phyloP scores from a whole-genome alignment of 2,113 vertebrate species.

The Oryctolagus cuniculus region mOryCun1.1 NC_091441.1:34432501-34433000 shows the following conservation, averaged over 20 bases:
- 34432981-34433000: too few species aligned
- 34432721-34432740: too few species aligned
- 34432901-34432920: neutral
- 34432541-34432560: slow-evolving; percentile 92
- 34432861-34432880: neutral
- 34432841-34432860: neutral
- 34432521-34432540: slow-evolving; percentile 93
- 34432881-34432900: too few species aligned
- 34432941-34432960: too few species aligned
- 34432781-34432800: slow-evolving; percentile 93
- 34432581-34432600: slow-evolving; percentile 91
- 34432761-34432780: slow-evolving; percentile 93
- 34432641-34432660: slow-evolving; percentile 94
- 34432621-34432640: slow-evolving; percentile 92
- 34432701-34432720: neutral
- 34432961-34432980: too few species aligned
- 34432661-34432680: too few species aligned
- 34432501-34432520: slow-evolving; percentile 95
- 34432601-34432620: slow-evolving; percentile 92
- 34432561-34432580: slow-evolving; percentile 93
- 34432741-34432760: slow-evolving; percentile 81
- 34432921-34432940: too few species aligned
- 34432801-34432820: slow-evolving; percentile 89
- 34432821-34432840: neutral
- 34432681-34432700: slow-evolving; percentile 84